Conservation (phyloP, 2,113 vertebrate genomes). For the Chaetorhynchus papuensis region DNA sequence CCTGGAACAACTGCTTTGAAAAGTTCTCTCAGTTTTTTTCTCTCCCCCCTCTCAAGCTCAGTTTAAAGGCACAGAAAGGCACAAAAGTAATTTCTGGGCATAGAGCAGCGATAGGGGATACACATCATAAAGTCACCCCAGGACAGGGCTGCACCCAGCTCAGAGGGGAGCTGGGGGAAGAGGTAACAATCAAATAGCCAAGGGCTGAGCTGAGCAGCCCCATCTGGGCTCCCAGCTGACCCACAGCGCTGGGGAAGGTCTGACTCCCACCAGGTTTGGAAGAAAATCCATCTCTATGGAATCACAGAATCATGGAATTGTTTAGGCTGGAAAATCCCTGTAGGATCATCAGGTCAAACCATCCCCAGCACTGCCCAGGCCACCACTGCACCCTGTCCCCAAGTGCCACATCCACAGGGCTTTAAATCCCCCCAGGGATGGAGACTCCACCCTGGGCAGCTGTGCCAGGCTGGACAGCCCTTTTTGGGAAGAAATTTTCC, state of each 20-base stretch:
- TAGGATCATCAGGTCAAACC: rapidly evolving
- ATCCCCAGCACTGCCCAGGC: not conserved
- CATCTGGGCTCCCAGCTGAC: rapidly evolving
- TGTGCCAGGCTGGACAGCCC: not conserved
- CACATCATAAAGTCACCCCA: no score
- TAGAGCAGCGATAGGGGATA: no score
- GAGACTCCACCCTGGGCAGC: not conserved
- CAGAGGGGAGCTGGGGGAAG: rapidly evolving
- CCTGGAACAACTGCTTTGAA: no score
- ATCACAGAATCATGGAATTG: not conserved
- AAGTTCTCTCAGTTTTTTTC: no score
- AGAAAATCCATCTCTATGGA: not conserved
- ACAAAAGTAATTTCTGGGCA: no score
- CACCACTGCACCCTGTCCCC: rapidly evolving
- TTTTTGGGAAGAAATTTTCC: not conserved
- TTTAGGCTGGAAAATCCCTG: not conserved
- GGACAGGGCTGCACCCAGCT: not conserved
- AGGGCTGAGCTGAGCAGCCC: not conserved
- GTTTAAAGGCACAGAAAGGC: no score
- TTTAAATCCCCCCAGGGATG: not conserved
- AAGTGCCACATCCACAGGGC: not conserved
- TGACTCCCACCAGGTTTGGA: not conserved
- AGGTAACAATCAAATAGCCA: not conserved
- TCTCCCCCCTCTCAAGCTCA: no score
- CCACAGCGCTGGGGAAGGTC: not conserved